Conservation (phyloP, 2,888 invertebrate species). For the Pyrocoelia pectoralis region DNA sequence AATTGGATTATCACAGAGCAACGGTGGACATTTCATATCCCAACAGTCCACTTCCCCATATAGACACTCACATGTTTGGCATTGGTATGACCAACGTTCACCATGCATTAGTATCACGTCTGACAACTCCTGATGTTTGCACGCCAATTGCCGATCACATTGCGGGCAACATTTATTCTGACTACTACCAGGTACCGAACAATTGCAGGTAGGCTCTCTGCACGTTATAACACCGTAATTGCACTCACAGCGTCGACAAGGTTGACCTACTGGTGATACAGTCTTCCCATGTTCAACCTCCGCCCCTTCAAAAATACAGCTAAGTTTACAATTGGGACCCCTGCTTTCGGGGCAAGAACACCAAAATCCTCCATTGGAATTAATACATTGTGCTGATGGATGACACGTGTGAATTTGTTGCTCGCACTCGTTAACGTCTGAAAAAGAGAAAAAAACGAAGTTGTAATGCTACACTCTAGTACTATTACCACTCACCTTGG, state of each 20-base stretch:
- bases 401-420: conserved; percentile 83
- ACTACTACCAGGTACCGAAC: conserved; percentile 62
- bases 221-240: conserved; percentile 72
- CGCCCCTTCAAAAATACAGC: conserved; percentile 77
- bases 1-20: conserved; percentile 70
- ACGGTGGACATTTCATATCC: conserved; percentile 83
- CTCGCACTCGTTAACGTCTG: conserved; percentile 86
- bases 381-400: conserved; percentile 78
- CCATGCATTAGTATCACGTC: conserved; percentile 81
- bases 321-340: conserved; percentile 69
- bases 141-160: conserved; percentile 77
- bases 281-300: conserved; percentile 69
- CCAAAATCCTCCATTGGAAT: conserved; percentile 80
- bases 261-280: conserved; percentile 59
- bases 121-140: conserved; percentile 81
- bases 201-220: conserved; percentile 74
- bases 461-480: too few species aligned
- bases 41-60: conserved; percentile 90
- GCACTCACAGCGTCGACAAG: conserved; percentile 64
- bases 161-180: conserved; percentile 80
- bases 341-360: conserved; percentile 72
- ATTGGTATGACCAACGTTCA: conserved; percentile 90
- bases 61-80: conserved; percentile 92
- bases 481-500: conserved; percentile 62
- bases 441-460: background rate